Percentiles rank a stretch among this genome's conserved stretches.
Evolutionary conservation across 2,797 vertebrate genomes (phyloP).

Genomic region (Siniperca undulata): DNA sequence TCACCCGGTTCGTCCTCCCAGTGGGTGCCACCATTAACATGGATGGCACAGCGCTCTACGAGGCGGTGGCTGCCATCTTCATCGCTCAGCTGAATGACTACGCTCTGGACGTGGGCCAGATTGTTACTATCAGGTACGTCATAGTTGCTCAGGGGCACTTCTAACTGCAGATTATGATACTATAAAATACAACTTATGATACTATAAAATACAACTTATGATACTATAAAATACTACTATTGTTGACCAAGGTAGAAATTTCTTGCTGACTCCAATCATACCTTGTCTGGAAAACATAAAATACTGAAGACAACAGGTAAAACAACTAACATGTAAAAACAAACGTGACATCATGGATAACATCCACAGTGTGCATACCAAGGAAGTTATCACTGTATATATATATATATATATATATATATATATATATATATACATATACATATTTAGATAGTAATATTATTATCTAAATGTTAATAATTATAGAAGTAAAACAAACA

Average conservation of each 20-base stretch:
- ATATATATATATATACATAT: background rate
- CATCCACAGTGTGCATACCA: background rate
- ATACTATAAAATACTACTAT: background rate
- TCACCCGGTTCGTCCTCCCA: constrained; percentile 96
- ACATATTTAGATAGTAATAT: background rate
- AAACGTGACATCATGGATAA: background rate
- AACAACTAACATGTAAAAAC: background rate
- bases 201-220: background rate
- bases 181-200: background rate
- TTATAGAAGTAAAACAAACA: background rate
- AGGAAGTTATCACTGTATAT: background rate
- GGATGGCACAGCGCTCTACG: constrained; percentile 97
- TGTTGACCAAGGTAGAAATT: background rate
- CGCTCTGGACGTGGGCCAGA: constrained; percentile 91
- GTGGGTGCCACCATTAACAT: constrained; percentile 99
- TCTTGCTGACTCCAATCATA: background rate
- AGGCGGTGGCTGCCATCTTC: constrained; percentile 96
- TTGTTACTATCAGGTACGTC: constrained; percentile 95
- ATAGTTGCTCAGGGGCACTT: background rate
- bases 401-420: no score
- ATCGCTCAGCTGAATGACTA: constrained; percentile 95
- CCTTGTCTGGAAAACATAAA: background rate
- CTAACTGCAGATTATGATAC: background rate
- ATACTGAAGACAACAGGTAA: background rate
- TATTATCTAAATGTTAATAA: no score